These are phyloP conservation scores for Myripristis murdjan DNA, from an alignment of 2,797 vertebrate species.

Conservation along the genomic window DNA sequence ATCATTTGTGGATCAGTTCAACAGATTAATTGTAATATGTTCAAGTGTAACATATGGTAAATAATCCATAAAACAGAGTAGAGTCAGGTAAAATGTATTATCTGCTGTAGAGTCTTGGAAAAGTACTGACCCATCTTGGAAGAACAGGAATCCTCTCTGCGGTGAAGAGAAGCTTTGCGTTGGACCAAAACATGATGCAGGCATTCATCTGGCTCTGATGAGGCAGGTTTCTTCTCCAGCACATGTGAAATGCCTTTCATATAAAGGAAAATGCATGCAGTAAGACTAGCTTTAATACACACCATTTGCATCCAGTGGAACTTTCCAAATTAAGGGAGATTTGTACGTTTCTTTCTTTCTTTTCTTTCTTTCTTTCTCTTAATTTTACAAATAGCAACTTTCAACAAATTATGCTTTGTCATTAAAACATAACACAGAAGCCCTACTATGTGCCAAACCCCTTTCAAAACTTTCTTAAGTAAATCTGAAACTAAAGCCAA, in stretches of 20 bases:
- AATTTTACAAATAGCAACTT: neutral
- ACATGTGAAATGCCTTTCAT: conserved; percentile 73
- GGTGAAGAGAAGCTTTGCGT: conserved; percentile 72
- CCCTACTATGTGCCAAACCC: neutral
- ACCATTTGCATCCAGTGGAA: neutral
- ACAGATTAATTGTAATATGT: neutral
- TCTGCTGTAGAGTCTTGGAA: neutral
- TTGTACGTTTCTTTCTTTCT: neutral
- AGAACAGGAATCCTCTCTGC: conserved; percentile 47
- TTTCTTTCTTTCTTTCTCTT: neutral
- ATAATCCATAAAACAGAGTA: neutral
- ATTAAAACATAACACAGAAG: neutral
- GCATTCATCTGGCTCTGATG: conserved; percentile 68
- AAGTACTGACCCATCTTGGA: conserved; percentile 65
- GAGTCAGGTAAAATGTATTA: conserved; percentile 15
- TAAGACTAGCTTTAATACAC: neutral
- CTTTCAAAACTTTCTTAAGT: neutral
- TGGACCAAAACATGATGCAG: conserved; percentile 70
- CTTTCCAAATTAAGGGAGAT: neutral
- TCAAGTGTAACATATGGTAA: neutral
- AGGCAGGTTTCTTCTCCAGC: conserved; percentile 74
- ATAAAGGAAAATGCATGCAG: conserved; percentile 10
- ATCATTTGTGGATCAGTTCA: neutral
- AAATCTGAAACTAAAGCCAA: neutral
- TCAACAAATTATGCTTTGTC: no score